Base-by-base conservation (phyloP, 2,797 vertebrate species). In the Danio kyathit region DNA sequence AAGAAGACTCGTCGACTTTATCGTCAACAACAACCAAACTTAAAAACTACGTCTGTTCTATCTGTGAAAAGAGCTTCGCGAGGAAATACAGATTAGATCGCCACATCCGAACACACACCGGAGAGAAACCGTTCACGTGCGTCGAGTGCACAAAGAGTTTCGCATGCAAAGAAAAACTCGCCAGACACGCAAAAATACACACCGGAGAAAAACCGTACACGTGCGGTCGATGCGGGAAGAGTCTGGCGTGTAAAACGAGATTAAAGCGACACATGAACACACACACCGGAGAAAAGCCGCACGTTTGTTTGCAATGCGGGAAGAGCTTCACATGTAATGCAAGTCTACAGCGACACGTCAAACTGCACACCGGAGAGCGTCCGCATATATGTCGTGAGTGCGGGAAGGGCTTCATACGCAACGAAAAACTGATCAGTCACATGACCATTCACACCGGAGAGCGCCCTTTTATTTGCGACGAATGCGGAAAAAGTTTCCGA, bases 401-500 rank as follows among this genome's bases (percentile, higher is more conserved):
- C 2, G 54, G 76, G 5, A 83, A 79, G 76, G 76, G 85, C 51
- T 93, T 93, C 77, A 76, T 87, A 0, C 89, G 89, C 57, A 88
- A 90, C 0, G 85, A 29, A 2, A 90, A 93, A 57, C 88, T 93
- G 63, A 88, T 88, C 73, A 81, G 43, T 6, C 92, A 93, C 79
- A 70, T 29, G 5, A 72, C 74, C 0, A 41, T 86, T 48, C 92
- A 92, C 81, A 78, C 77, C 0, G 69, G 64, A 0, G 81, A 84
- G 14, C 83, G 81, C 65, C 74, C 80, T 0, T 89, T 91, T 43
- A 79, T 86, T 52, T 92, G 92, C 11, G 78, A 88, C 0, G 19
- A 65, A 16, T 93, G 91, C 0, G 90, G 87, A 59, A 91, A 88
- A 60, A 86, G 88, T 54, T 93, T 92, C 81, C 74, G 73, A 1